These are phyloP conservation scores for Linyphia triangularis DNA, from an alignment of 2,888 invertebrate species.

Conservation along the genomic window DNA sequence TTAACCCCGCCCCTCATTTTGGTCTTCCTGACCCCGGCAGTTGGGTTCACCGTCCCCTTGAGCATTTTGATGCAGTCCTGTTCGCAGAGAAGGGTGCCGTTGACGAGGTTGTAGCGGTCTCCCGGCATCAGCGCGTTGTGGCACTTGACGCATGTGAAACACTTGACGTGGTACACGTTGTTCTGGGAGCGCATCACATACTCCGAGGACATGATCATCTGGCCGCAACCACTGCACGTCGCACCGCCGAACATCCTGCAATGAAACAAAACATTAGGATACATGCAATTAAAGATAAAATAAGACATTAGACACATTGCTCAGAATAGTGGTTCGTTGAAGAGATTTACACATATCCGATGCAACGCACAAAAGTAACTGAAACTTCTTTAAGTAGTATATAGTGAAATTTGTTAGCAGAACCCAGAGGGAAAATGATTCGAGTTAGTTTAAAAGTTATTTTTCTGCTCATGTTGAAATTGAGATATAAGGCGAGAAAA, in stretches of 20 bases:
- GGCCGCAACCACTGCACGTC: slow-evolving; percentile 94
- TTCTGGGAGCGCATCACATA: slow-evolving; percentile 91
- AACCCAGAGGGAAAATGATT: too few species aligned
- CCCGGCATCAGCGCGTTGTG: slow-evolving; percentile 92
- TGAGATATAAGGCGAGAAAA: too few species aligned
- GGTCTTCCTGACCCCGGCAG: slow-evolving; percentile 53
- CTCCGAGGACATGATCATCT: slow-evolving; percentile 94
- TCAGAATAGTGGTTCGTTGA: too few species aligned
- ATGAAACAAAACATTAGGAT: background rate
- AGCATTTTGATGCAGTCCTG: slow-evolving; percentile 96
- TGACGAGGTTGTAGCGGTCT: slow-evolving; percentile 93
- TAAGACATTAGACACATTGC: too few species aligned
- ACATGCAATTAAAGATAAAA: too few species aligned
- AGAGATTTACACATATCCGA: too few species aligned
- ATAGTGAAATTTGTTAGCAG: too few species aligned
- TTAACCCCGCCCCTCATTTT: slow-evolving; percentile 74
- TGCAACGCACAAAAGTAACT: too few species aligned
- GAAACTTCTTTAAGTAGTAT: too few species aligned
- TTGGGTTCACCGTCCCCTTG: slow-evolving; percentile 81
- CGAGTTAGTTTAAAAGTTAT: too few species aligned
- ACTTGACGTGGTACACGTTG: slow-evolving; percentile 94
- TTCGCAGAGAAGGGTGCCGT: slow-evolving; percentile 94
- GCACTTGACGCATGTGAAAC: slow-evolving; percentile 97
- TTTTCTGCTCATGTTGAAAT: too few species aligned
- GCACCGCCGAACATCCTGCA: slow-evolving; percentile 92